A percentile compares a stretch with the other conserved stretches of the same genome.
These are phyloP conservation scores for Serripes groenlandicus DNA, from an alignment of 2,888 invertebrate species.

Conservation along the genomic window DNA sequence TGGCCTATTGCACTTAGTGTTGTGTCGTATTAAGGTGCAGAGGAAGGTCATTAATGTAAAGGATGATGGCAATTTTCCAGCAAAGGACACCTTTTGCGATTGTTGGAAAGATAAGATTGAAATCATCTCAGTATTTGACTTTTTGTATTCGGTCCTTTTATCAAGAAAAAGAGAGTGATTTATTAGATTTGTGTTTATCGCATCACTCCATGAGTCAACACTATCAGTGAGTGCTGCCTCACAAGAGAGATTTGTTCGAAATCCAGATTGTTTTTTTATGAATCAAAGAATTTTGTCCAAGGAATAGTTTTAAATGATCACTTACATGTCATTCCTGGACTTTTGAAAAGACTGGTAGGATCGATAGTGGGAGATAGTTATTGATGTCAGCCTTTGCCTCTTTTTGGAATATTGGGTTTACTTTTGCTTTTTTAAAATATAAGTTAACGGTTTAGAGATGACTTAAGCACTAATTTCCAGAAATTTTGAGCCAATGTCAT, in stretches of 20 bases:
- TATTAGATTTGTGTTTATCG: too few relatives aligned
- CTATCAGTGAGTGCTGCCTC: not conserved
- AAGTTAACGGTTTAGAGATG: not conserved
- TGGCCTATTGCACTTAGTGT: too few relatives aligned
- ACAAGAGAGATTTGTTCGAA: conserved; percentile 8
- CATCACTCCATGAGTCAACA: not conserved
- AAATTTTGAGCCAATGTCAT: conserved; percentile 11
- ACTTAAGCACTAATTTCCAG: not conserved
- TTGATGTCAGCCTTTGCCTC: not conserved
- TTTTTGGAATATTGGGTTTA: not conserved
- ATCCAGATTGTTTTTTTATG: not conserved
- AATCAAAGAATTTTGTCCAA: not conserved
- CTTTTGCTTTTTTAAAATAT: conserved; percentile 13
- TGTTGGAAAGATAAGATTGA: too few relatives aligned
- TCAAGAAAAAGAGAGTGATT: too few relatives aligned
- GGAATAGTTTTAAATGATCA: not conserved
- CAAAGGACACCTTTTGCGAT: too few relatives aligned
- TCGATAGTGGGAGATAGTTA: conserved; percentile 10
- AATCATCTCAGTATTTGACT: too few relatives aligned
- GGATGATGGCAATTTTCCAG: too few relatives aligned
- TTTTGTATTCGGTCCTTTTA: too few relatives aligned
- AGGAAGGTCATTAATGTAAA: too few relatives aligned
- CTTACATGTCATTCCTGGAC: conserved; percentile 1
- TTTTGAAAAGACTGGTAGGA: not conserved
- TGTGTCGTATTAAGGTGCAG: too few relatives aligned